Percentiles rank a stretch among this genome's conserved stretches.
Conservation (phyloP, 2,888 invertebrate genomes). For the Orchesella flavescens region DNA sequence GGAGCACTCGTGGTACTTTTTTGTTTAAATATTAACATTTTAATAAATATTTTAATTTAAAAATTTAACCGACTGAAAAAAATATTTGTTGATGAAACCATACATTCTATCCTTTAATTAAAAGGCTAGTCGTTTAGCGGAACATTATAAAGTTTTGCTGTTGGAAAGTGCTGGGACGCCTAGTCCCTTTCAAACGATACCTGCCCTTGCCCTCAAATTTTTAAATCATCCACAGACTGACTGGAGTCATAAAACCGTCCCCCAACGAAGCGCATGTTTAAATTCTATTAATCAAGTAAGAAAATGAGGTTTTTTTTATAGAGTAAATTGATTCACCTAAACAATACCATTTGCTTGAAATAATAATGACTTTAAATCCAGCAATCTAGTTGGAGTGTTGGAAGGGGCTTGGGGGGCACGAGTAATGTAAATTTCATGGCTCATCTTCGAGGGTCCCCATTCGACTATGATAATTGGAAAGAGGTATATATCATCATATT, state of each 20-base stretch:
- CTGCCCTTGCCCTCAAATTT: conserved; percentile 55
- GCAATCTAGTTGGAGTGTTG: conserved; percentile 57
- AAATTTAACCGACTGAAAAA: too few relatives aligned
- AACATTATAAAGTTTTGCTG: conserved; percentile 38
- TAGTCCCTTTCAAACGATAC: conserved; percentile 56
- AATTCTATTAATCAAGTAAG: conserved; percentile 59
- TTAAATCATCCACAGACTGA: conserved; percentile 60
- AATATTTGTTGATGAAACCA: too few relatives aligned
- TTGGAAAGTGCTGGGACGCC: conserved; percentile 49
- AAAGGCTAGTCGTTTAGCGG: conserved; percentile 23
- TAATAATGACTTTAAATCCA: conserved; percentile 1
- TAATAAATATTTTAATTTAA: too few relatives aligned
- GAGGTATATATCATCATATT: too few relatives aligned
- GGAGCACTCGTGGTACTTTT: background rate
- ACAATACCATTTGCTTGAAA: too few relatives aligned
- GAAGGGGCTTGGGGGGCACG: conserved; percentile 49
- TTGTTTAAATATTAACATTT: too few relatives aligned
- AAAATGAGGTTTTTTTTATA: background rate
- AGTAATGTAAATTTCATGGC: conserved; percentile 51
- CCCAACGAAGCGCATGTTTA: conserved; percentile 52
- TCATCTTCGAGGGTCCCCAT: conserved; percentile 50
- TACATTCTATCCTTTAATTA: too few relatives aligned
- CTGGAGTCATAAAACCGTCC: conserved; percentile 57
- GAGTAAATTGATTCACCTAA: too few relatives aligned
- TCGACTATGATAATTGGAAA: conserved; percentile 56